These are phyloP conservation scores for Netelia melanura DNA, from an alignment of 2,888 invertebrate genomes.

Conservation along the genomic window DNA sequence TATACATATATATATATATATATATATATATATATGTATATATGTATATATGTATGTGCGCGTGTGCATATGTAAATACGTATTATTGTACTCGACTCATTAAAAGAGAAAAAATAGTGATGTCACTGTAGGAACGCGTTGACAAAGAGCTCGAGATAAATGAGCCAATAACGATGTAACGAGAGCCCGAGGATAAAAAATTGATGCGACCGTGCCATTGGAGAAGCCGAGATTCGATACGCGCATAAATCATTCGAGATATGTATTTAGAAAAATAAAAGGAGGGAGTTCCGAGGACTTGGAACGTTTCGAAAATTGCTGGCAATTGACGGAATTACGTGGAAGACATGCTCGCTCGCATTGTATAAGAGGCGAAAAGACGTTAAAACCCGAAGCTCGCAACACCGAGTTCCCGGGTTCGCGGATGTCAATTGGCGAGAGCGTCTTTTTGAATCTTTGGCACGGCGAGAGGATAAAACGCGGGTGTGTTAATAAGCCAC, in stretches of 20 bases:
- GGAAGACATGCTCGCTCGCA: conserved; percentile 17
- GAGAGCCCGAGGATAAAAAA: conserved; percentile 15
- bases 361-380: neutral
- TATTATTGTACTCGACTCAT: no score
- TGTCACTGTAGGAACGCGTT: neutral
- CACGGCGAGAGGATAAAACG: conserved; percentile 12
- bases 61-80: no score
- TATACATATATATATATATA: no score
- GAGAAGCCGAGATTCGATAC: conserved; percentile 34
- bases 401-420: conserved; percentile 50
- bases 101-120: neutral
- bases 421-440: conserved; percentile 52
- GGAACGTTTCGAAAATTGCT: conserved; percentile 50
- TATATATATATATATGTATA: no score
- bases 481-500: neutral
- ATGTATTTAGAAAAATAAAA: conserved; percentile 1
- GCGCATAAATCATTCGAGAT: conserved; percentile 53
- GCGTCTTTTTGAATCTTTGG: conserved; percentile 42
- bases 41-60: no score
- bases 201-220: neutral
- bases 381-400: conserved; percentile 11
- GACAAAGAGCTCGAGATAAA: neutral
- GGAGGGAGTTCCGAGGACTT: conserved; percentile 38
- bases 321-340: conserved; percentile 66
- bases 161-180: neutral